Percentiles rank a stretch among this genome's conserved stretches.
Evolutionary conservation across 2,113 vertebrate species (phyloP).

Genomic region (Syngnathoides biaculeatus): DNA sequence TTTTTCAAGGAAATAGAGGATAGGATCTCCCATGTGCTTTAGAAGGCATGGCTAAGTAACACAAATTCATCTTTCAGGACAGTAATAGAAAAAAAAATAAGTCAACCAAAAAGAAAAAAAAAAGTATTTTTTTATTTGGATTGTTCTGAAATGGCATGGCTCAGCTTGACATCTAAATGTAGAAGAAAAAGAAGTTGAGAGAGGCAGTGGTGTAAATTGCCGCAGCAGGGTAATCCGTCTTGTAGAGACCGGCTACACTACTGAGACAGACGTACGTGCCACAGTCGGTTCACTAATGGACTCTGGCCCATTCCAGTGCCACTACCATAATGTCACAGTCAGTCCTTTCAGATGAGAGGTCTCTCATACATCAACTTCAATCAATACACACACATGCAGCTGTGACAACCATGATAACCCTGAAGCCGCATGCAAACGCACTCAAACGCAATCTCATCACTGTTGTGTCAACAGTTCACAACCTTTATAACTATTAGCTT

Average conservation of each 20-base stretch:
- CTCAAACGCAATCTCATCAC: constrained; percentile 5
- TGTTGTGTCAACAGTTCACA: constrained; percentile 31
- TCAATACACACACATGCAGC: constrained; percentile 43
- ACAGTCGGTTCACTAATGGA: constrained; percentile 55
- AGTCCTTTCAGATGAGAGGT: constrained; percentile 57
- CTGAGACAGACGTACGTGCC: constrained; percentile 38
- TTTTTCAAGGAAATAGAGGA: no score
- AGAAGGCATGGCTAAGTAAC: no score
- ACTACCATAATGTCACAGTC: constrained; percentile 45
- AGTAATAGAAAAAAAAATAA: no score
- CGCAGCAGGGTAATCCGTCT: constrained; percentile 60
- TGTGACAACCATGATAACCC: constrained; percentile 1
- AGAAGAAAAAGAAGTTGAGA: neutral
- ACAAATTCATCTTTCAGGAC: no score
- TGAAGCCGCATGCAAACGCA: neutral
- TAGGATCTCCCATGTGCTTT: no score
- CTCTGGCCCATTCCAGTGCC: constrained; percentile 28
- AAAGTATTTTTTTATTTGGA: no score
- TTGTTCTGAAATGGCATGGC: neutral
- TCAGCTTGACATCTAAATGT: neutral
- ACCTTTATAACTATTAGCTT: constrained; percentile 21
- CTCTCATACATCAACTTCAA: constrained; percentile 47
- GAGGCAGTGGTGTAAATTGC: constrained; percentile 14
- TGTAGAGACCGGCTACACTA: constrained; percentile 5
- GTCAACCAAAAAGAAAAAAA: no score